Conservation (phyloP, 2,113 vertebrate genomes). For the Lethenteron camtschaticum region DNA sequence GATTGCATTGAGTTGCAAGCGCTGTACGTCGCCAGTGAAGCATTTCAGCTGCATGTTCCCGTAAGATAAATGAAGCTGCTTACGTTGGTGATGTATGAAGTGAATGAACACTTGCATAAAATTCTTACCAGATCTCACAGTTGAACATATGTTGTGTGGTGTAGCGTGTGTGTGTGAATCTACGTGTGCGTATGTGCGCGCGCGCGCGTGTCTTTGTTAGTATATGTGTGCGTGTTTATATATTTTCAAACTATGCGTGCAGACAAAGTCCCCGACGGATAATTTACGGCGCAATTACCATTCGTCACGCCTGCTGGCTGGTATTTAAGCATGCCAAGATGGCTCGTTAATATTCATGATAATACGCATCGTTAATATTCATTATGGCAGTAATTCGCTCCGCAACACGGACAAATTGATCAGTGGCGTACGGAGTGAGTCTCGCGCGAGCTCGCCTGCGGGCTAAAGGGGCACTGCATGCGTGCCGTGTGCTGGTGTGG, state of each 20-base stretch:
- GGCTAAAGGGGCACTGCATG: too few relatives aligned
- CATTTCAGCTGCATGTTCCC: too few relatives aligned
- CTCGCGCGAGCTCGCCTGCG: too few relatives aligned
- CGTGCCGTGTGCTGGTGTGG: too few relatives aligned
- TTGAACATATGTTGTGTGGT: too few relatives aligned
- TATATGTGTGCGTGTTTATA: neutral
- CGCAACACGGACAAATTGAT: neutral
- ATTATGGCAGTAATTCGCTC: slow-evolving; percentile 4
- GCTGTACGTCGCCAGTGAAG: too few relatives aligned
- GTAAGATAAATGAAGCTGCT: too few relatives aligned
- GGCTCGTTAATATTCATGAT: slow-evolving; percentile 6
- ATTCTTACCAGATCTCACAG: too few relatives aligned
- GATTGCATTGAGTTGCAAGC: too few relatives aligned
- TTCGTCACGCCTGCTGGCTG: slow-evolving; percentile 1
- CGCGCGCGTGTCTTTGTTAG: neutral
- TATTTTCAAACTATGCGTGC: neutral
- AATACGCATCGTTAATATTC: slow-evolving; percentile 4
- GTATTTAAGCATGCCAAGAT: slow-evolving; percentile 5
- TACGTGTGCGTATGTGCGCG: neutral
- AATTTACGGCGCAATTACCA: neutral
- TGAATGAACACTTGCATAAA: too few relatives aligned
- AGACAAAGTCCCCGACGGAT: neutral
- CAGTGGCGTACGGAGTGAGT: too few relatives aligned
- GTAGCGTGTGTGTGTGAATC: neutral
- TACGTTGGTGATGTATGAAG: too few relatives aligned